These are phyloP conservation scores for Morone chrysops DNA, from an alignment of 2,113 vertebrate genomes.

Conservation along the genomic window DNA sequence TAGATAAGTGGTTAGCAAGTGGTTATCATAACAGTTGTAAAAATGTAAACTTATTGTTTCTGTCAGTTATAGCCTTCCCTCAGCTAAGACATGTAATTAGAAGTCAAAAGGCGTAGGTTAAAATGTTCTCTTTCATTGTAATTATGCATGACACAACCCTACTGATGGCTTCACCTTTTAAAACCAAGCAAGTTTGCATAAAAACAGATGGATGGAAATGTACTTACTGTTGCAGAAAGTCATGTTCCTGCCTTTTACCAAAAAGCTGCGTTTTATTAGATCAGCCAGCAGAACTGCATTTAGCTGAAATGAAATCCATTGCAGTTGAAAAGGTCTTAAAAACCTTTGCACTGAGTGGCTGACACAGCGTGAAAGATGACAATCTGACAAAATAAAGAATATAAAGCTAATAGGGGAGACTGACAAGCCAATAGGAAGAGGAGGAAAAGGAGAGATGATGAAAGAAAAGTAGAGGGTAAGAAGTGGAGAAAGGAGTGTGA, in stretches of 20 bases:
- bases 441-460: slow-evolving; percentile 15
- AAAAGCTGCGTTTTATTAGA: neutral
- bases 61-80: too few species aligned
- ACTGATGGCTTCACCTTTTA: too few species aligned
- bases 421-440: slow-evolving; percentile 50
- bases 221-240: neutral
- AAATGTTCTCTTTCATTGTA: too few species aligned
- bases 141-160: too few species aligned
- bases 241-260: neutral
- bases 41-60: too few species aligned
- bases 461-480: slow-evolving; percentile 47
- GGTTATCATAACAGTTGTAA: too few species aligned
- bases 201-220: neutral
- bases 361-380: slow-evolving; percentile 20
- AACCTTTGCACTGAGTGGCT: neutral
- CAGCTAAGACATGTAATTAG: too few species aligned
- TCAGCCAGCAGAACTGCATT: slow-evolving; percentile 23
- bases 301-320: slow-evolving; percentile 9
- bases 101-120: too few species aligned
- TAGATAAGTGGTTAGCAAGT: too few species aligned
- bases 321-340: slow-evolving; percentile 16
- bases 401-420: slow-evolving; percentile 35
- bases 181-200: neutral
- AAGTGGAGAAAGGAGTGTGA: slow-evolving; percentile 53
- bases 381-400: slow-evolving; percentile 26